Conservation (phyloP, 2,113 vertebrate species). For the Xiphophorus hellerii region DNA sequence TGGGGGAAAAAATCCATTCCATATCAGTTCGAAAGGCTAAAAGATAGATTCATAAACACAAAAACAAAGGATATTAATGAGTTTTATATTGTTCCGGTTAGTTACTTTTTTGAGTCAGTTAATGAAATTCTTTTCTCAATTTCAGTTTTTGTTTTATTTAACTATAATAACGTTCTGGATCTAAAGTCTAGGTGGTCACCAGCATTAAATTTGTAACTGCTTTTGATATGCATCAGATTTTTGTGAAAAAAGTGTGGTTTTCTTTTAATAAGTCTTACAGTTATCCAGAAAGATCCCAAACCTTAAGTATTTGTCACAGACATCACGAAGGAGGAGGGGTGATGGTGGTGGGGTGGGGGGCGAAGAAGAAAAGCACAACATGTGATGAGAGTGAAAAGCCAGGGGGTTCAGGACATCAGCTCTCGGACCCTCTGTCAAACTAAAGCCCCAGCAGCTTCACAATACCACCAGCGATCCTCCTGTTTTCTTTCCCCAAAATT, state of each 20-base stretch:
- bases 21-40: too few species aligned
- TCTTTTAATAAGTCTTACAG: background rate
- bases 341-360: background rate
- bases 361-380: slow-evolving; percentile 37
- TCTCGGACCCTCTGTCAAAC: slow-evolving; percentile 64
- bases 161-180: background rate
- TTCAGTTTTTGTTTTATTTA: too few species aligned
- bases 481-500: slow-evolving; percentile 80
- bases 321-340: background rate
- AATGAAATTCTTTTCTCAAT: too few species aligned
- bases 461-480: slow-evolving; percentile 65
- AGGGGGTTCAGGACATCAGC: slow-evolving; percentile 55
- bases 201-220: too few species aligned
- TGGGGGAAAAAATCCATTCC: too few species aligned
- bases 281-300: slow-evolving; percentile 7
- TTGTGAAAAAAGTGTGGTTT: background rate
- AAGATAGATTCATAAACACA: too few species aligned
- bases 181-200: too few species aligned
- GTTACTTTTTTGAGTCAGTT: too few species aligned
- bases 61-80: too few species aligned
- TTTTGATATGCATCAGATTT: background rate
- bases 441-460: slow-evolving; percentile 54
- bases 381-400: slow-evolving; percentile 47
- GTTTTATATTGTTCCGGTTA: too few species aligned
- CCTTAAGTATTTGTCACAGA: slow-evolving; percentile 2